A percentile compares a stretch with the other conserved stretches of the same genome.
Evolutionary conservation across 2,797 vertebrate genomes (phyloP).

Genomic region (Characodon lateralis): DNA sequence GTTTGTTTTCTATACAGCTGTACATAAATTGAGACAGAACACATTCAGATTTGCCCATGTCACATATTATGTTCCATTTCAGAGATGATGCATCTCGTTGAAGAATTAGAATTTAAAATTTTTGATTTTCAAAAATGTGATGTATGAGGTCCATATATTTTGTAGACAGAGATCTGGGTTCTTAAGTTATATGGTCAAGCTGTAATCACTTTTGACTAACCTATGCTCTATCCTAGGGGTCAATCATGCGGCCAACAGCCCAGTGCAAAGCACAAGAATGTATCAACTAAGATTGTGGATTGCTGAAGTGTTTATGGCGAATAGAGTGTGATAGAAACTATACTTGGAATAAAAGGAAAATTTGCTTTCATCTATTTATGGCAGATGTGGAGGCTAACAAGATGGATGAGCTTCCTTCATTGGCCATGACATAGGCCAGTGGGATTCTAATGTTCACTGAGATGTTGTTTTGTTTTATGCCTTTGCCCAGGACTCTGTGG

Average conservation of each 20-base stretch:
- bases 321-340: slow-evolving; percentile 41
- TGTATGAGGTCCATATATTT: background rate
- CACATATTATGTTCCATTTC: too few relatives aligned
- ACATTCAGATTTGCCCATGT: background rate
- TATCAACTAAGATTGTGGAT: slow-evolving; percentile 20
- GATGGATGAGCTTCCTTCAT: slow-evolving; percentile 64
- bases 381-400: slow-evolving; percentile 53
- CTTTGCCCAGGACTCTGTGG: slow-evolving; percentile 34
- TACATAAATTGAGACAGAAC: background rate
- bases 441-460: slow-evolving; percentile 58
- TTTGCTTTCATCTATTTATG: slow-evolving; percentile 43
- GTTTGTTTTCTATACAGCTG: background rate
- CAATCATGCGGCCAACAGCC: slow-evolving; percentile 22
- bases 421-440: slow-evolving; percentile 41
- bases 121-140: background rate
- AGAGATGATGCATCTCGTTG: background rate
- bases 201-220: slow-evolving; percentile 4
- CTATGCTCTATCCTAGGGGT: background rate
- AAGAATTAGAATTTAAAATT: background rate
- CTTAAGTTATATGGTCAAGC: background rate
- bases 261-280: slow-evolving; percentile 19
- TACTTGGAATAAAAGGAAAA: slow-evolving; percentile 25
- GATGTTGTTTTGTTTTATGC: slow-evolving; percentile 46
- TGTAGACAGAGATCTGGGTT: background rate
- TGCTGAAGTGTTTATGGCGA: slow-evolving; percentile 13